Evolutionary conservation across 1,140 invertebrate species (phyloP).

Genomic region (Polypedilum pembai): DNA sequence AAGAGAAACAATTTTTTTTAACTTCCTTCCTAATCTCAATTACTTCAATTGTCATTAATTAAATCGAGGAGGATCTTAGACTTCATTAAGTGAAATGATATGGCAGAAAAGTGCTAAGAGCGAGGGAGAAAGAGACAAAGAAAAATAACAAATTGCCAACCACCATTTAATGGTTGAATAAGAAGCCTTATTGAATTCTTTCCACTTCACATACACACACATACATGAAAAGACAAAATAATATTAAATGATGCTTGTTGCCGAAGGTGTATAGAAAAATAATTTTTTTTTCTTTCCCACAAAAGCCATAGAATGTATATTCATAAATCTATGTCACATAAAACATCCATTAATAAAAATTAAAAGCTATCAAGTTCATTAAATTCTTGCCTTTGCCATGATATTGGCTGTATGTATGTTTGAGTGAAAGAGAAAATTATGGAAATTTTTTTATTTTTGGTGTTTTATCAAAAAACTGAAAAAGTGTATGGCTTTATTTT

Average conservation of each 20-base stretch:
- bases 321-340: slow-evolving; percentile 25
- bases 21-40: neutral
- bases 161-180: too few species aligned
- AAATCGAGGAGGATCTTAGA: neutral
- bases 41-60: slow-evolving; percentile 20
- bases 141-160: neutral
- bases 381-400: neutral
- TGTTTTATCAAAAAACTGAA: too few species aligned
- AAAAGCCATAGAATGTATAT: neutral
- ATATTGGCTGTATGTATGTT: too few species aligned
- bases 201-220: neutral
- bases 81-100: slow-evolving; percentile 7
- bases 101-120: neutral
- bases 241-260: neutral
- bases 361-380: slow-evolving; percentile 28
- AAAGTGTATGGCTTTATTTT: too few species aligned
- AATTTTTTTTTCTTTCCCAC: neutral
- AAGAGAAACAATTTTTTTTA: neutral
- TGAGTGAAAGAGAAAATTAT: too few species aligned
- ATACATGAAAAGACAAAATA: neutral
- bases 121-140: neutral
- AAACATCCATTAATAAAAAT: slow-evolving; percentile 28
- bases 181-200: neutral
- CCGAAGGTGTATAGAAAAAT: neutral
- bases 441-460: too few species aligned